A percentile compares a stretch with the other conserved stretches of the same genome.
Conservation (phyloP, 2,888 invertebrate species). For the Tetramorium bicarinatum region DNA sequence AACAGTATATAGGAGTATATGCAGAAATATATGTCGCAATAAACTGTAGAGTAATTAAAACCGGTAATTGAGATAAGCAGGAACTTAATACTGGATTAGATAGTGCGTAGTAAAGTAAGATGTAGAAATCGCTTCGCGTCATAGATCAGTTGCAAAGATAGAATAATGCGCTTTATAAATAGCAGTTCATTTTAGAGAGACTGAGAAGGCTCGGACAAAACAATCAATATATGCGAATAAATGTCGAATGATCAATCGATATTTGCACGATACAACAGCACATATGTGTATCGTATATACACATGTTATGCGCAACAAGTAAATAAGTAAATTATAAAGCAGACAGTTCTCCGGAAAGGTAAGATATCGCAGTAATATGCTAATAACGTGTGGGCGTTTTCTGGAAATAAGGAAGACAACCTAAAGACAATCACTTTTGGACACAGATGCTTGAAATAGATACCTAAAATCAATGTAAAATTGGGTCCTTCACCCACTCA, state of each 20-base stretch:
- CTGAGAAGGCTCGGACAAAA: not conserved
- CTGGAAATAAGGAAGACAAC: constrained; percentile 66
- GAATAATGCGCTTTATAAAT: constrained; percentile 44
- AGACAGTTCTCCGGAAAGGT: constrained; percentile 40
- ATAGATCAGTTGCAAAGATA: constrained; percentile 41
- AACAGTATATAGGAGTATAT: not conserved
- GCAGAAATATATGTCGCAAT: not conserved
- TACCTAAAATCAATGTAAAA: constrained; percentile 3
- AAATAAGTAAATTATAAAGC: constrained; percentile 15
- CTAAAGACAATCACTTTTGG: constrained; percentile 63
- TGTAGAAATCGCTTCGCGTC: constrained; percentile 44
- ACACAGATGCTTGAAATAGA: constrained; percentile 21
- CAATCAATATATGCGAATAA: constrained; percentile 18
- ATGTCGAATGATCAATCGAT: constrained; percentile 13
- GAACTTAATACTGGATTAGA: constrained; percentile 39
- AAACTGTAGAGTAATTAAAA: constrained; percentile 36
- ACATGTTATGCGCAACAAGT: constrained; percentile 10
- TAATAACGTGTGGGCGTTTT: constrained; percentile 69
- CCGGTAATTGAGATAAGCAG: constrained; percentile 25
- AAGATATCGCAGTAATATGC: constrained; percentile 64
- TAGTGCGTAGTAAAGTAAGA: constrained; percentile 37
- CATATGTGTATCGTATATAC: not conserved
- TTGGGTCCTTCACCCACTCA: not conserved
- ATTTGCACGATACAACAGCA: constrained; percentile 15
- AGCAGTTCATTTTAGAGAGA: constrained; percentile 6